Percentiles rank a stretch among this genome's conserved stretches.
Evolutionary conservation across 2,888 invertebrate genomes (phyloP).

Genomic region (Cerceris rybyensis): DNA sequence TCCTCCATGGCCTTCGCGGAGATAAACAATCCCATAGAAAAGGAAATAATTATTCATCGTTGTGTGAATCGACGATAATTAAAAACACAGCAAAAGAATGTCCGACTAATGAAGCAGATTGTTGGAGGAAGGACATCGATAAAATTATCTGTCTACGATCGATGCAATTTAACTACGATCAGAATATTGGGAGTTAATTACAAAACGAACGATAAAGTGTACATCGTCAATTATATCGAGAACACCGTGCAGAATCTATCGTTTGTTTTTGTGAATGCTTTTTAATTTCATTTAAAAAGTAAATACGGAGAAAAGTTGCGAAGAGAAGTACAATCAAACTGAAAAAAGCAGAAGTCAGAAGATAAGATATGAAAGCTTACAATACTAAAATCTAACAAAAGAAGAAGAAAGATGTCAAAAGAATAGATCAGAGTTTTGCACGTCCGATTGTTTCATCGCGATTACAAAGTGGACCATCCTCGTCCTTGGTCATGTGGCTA

Average conservation of each 20-base stretch:
- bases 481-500: constrained; percentile 30
- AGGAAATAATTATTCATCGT: not conserved
- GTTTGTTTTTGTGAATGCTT: too few relatives aligned
- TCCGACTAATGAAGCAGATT: not conserved
- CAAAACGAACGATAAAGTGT: not conserved
- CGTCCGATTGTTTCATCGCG: not conserved
- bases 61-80: not conserved
- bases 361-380: too few relatives aligned
- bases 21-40: too few relatives aligned
- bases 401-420: constrained; percentile 1
- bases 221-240: not conserved
- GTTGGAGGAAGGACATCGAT: not conserved
- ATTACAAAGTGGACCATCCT: constrained; percentile 28
- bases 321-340: too few relatives aligned
- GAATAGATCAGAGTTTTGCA: constrained; percentile 33
- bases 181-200: not conserved
- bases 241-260: not conserved
- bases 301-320: too few relatives aligned
- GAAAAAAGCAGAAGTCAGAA: too few relatives aligned
- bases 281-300: too few relatives aligned
- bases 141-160: not conserved
- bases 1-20: too few relatives aligned
- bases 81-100: not conserved
- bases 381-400: too few relatives aligned
- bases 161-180: not conserved